phyloP scores from a whole-genome alignment of 2,797 vertebrate species.

The Pangasius mekongensis region DNA sequence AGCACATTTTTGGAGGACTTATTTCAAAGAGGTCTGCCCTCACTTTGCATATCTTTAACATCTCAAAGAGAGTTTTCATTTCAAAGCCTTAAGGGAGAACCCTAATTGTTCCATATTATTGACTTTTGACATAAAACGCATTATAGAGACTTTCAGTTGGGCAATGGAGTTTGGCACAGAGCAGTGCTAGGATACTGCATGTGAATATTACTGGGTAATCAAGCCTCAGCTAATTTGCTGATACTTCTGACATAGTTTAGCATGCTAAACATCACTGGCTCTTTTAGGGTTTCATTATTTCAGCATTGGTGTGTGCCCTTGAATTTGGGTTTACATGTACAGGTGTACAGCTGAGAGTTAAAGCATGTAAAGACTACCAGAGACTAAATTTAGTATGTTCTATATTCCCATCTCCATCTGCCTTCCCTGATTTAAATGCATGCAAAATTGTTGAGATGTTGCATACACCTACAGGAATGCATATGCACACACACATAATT shows the following conservation, averaged over 20 bases:
- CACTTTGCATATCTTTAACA: slow-evolving; percentile 43
- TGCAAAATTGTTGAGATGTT: not conserved
- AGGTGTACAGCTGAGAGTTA: not conserved
- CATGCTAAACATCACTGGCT: not conserved
- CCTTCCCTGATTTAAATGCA: not conserved
- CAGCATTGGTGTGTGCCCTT: not conserved
- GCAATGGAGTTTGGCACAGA: slow-evolving; percentile 25
- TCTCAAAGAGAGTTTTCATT: slow-evolving; percentile 46
- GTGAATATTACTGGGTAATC: slow-evolving; percentile 29
- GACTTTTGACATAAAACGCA: slow-evolving; percentile 55
- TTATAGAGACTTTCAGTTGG: slow-evolving; percentile 44
- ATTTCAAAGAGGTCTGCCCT: slow-evolving; percentile 46
- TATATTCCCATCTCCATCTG: not conserved
- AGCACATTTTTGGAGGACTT: slow-evolving; percentile 43
- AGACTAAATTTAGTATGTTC: not conserved
- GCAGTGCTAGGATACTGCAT: slow-evolving; percentile 19
- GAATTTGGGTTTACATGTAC: not conserved
- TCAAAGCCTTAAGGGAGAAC: slow-evolving; percentile 46
- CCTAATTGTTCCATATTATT: slow-evolving; percentile 46
- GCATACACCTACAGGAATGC: not conserved
- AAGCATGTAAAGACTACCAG: not conserved
- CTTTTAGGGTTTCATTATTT: not conserved
- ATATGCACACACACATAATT: not conserved
- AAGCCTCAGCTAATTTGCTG: not conserved
- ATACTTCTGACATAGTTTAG: not conserved